A percentile compares a stretch with the other conserved stretches of the same genome.
These are phyloP conservation scores for Dinocampus coccinellae DNA, from an alignment of 2,888 invertebrate genomes.

Conservation along the genomic window DNA sequence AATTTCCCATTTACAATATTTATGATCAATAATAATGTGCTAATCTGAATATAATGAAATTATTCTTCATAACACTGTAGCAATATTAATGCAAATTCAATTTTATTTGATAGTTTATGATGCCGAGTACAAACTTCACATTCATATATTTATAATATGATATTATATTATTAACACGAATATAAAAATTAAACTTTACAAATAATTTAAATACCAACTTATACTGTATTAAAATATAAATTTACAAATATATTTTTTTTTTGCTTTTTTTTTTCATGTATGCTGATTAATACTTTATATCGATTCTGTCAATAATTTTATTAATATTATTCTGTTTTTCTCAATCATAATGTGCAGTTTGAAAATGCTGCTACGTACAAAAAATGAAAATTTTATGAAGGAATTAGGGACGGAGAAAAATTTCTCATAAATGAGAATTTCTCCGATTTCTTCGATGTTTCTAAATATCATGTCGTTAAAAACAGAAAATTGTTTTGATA, in stretches of 20 bases:
- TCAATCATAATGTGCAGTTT: too few species aligned
- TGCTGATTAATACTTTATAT: not conserved
- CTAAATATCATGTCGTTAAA: not conserved
- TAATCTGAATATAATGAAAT: not conserved
- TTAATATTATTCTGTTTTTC: too few species aligned
- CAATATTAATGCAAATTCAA: not conserved
- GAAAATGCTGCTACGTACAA: too few species aligned
- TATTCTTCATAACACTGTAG: not conserved
- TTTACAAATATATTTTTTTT: not conserved
- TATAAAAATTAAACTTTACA: not conserved
- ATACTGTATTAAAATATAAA: not conserved
- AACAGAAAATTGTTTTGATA: not conserved
- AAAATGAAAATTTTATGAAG: too few species aligned
- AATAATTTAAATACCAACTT: not conserved
- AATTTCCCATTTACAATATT: not conserved
- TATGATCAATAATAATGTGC: not conserved
- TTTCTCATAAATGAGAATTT: not conserved
- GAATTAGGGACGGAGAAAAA: too few species aligned
- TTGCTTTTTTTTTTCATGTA: not conserved
- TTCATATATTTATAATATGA: not conserved
- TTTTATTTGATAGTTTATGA: not conserved
- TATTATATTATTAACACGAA: not conserved
- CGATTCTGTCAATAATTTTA: too few species aligned
- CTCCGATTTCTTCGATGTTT: not conserved
- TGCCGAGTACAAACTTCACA: not conserved